Evolutionary conservation across 2,888 invertebrate species (phyloP).

Genomic region (Pseudoips prasinana): DNA sequence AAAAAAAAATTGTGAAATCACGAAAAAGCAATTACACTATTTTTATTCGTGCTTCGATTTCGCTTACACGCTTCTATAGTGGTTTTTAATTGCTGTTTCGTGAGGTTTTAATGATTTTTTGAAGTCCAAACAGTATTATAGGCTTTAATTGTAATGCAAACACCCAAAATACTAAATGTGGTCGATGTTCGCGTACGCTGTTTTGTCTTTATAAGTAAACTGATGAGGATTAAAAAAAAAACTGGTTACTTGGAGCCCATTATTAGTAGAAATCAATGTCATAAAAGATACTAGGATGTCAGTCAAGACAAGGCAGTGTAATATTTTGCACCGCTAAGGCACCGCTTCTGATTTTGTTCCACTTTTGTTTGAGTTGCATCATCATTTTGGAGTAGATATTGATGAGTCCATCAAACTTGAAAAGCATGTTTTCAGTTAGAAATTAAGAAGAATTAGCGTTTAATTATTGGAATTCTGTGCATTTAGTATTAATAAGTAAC

Average conservation of each 20-base stretch:
- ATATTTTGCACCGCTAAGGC: conserved; percentile 64
- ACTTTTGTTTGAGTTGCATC: conserved; percentile 23
- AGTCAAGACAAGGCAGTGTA: conserved; percentile 59
- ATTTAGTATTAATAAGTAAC: conserved; percentile 1
- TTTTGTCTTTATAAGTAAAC: conserved; percentile 54
- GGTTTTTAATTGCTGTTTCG: conserved; percentile 32
- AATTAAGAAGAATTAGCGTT: too few relatives aligned
- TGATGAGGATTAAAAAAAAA: too few relatives aligned
- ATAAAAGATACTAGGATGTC: conserved; percentile 1
- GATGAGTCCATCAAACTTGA: conserved; percentile 28
- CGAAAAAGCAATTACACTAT: conserved; percentile 31
- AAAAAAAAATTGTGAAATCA: conserved; percentile 9
- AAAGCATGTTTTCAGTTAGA: conserved; percentile 27
- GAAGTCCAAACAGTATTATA: too few relatives aligned
- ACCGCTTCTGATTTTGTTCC: conserved; percentile 62
- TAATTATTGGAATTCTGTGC: conserved; percentile 20
- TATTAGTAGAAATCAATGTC: too few relatives aligned
- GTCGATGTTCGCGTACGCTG: conserved; percentile 68
- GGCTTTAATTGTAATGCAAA: conserved; percentile 45
- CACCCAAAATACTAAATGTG: conserved; percentile 50
- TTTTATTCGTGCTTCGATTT: conserved; percentile 30
- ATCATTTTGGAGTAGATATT: conserved; percentile 30
- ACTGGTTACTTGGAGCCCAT: too few relatives aligned
- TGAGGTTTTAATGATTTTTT: conserved; percentile 10
- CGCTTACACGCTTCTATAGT: conserved; percentile 37